phyloP scores from a whole-genome alignment of 2,113 vertebrate genomes.

The Elachura formosa region DNA sequence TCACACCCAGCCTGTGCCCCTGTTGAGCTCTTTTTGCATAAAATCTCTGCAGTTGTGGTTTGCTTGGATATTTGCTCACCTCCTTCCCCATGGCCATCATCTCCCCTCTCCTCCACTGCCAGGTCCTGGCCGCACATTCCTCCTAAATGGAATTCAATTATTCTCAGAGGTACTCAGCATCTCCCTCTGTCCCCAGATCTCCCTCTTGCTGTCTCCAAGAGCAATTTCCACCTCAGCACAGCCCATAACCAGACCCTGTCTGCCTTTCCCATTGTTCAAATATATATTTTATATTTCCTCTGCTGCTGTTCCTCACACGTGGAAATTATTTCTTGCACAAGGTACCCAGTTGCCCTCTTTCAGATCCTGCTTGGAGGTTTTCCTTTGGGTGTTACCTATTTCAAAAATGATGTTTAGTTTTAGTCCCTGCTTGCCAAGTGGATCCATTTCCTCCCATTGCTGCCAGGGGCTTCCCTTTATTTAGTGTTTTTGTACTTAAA shows the following conservation, averaged over 20 bases:
- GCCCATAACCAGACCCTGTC: not conserved
- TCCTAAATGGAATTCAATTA: rapidly evolving
- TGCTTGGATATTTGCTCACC: not conserved
- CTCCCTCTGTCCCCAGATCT: not conserved
- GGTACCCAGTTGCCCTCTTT: not conserved
- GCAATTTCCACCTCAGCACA: not conserved
- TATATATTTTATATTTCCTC: not conserved
- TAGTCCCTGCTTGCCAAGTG: not conserved
- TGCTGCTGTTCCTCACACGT: not conserved
- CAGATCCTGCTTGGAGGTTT: not conserved
- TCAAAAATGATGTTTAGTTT: not conserved
- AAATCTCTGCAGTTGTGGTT: rapidly evolving
- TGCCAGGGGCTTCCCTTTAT: not conserved
- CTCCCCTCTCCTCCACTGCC: not conserved
- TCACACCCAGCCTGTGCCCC: not conserved
- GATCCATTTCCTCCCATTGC: not conserved
- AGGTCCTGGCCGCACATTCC: not conserved
- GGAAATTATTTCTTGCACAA: not conserved
- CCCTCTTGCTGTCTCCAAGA: not conserved
- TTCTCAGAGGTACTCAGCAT: not conserved
- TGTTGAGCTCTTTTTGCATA: not conserved
- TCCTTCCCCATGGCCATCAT: not conserved
- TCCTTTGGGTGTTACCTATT: not conserved
- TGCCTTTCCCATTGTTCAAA: not conserved
- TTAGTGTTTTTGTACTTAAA: not conserved